Conservation (phyloP, 2,797 vertebrate species). For the Onychomys arenicola region DNA sequence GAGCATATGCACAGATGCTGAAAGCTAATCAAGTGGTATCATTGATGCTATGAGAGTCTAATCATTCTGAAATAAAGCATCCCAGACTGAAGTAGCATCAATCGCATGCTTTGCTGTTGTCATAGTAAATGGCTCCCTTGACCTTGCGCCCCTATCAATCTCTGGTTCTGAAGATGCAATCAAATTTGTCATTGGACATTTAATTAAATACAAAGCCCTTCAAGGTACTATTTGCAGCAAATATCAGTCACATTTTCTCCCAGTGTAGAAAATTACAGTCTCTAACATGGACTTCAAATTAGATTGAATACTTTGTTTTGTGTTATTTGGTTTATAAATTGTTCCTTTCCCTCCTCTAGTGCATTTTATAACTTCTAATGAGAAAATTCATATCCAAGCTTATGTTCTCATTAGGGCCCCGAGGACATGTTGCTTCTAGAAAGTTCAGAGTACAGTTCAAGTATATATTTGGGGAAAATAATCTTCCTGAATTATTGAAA, state of each 20-base stretch:
- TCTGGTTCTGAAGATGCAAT: slow-evolving; percentile 79
- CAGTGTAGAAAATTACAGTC: slow-evolving; percentile 69
- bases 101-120: slow-evolving; percentile 66
- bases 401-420: slow-evolving; percentile 44
- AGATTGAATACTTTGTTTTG: slow-evolving; percentile 57
- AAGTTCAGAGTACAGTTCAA: slow-evolving; percentile 55
- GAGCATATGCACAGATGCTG: slow-evolving; percentile 43
- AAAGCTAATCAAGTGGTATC: slow-evolving; percentile 66
- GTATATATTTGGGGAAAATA: neutral
- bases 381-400: neutral
- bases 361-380: slow-evolving; percentile 10
- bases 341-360: slow-evolving; percentile 60
- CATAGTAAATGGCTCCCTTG: slow-evolving; percentile 78
- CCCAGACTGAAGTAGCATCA: slow-evolving; percentile 68
- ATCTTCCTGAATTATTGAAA: slow-evolving; percentile 48
- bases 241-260: slow-evolving; percentile 72
- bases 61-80: slow-evolving; percentile 80
- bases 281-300: slow-evolving; percentile 70
- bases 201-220: slow-evolving; percentile 82
- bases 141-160: slow-evolving; percentile 85
- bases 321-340: slow-evolving; percentile 68
- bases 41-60: slow-evolving; percentile 48
- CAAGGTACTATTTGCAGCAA: slow-evolving; percentile 82
- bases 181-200: slow-evolving; percentile 73
- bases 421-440: slow-evolving; percentile 55